Percentiles rank a stretch among this genome's conserved stretches.
phyloP scores from a whole-genome alignment of 2,888 invertebrate genomes.

The Oscheius sp. region DNA sequence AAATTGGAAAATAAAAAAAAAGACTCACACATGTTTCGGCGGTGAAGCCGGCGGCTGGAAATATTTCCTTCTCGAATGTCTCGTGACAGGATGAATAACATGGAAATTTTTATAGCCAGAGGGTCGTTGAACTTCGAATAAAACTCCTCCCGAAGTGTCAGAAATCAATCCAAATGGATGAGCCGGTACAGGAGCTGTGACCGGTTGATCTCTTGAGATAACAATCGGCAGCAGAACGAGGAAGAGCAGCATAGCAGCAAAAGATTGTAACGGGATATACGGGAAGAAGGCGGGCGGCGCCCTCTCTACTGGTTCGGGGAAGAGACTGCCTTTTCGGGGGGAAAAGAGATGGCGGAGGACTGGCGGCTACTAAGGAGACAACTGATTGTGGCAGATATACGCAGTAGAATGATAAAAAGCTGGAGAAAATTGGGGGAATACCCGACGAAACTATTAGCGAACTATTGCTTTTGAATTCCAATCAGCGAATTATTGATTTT shows the following conservation, averaged over 20 bases:
- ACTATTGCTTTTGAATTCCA: too few species aligned
- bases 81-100: conserved; percentile 5
- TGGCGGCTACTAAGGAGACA: background rate
- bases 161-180: conserved; percentile 14
- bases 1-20: background rate
- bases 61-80: background rate
- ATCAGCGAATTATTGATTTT: too few species aligned
- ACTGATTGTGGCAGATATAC: background rate
- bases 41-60: conserved; percentile 30
- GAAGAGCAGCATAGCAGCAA: conserved; percentile 2
- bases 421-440: too few species aligned
- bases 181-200: conserved; percentile 18
- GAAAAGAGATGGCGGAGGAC: background rate
- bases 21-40: conserved; percentile 6
- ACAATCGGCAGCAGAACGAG: background rate
- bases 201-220: background rate
- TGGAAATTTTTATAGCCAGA: background rate
- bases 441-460: too few species aligned
- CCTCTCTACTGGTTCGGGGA: conserved; percentile 25
- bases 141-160: conserved; percentile 18
- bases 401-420: background rate
- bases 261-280: conserved; percentile 4
- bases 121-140: conserved; percentile 20
- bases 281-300: conserved; percentile 5
- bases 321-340: background rate